A percentile compares a stretch with the other conserved stretches of the same genome.
Conservation (phyloP, 2,888 invertebrate genomes). For the Apamea epomidion region DNA sequence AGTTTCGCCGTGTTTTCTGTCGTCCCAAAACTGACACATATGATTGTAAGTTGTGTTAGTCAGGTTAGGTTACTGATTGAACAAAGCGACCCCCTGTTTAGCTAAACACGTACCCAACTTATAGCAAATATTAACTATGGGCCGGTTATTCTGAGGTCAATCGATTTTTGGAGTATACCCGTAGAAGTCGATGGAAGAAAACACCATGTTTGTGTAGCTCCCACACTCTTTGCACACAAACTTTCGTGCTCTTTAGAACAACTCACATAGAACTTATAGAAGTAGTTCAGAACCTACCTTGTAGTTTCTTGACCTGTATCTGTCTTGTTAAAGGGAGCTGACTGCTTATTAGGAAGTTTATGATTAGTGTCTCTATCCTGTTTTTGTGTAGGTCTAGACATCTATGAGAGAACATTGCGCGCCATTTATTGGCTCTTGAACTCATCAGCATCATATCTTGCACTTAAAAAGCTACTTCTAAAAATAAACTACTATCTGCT, state of each 20-base stretch:
- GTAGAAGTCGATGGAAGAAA: not conserved
- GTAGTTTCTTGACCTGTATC: conserved; percentile 28
- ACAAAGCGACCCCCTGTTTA: not conserved
- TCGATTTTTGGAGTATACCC: not conserved
- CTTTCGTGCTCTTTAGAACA: not conserved
- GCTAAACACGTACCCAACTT: no score
- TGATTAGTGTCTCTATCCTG: conserved; percentile 37
- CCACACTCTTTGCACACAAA: not conserved
- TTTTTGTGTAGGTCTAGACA: conserved; percentile 15
- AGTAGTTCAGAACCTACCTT: not conserved
- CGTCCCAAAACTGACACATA: not conserved
- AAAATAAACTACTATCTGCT: not conserved
- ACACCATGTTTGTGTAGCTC: no score
- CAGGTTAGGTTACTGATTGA: not conserved
- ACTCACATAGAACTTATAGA: no score
- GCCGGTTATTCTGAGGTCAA: not conserved
- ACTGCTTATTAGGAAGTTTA: conserved; percentile 35
- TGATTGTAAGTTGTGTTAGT: no score
- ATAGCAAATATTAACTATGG: not conserved
- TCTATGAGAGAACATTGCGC: not conserved
- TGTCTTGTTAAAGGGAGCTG: not conserved
- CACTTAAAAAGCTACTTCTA: not conserved
- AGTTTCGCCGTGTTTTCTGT: not conserved
- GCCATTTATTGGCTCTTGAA: not conserved
- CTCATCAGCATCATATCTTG: not conserved